These are phyloP conservation scores for Trissolcus brochymenae DNA, from an alignment of 2,888 invertebrate genomes.

Conservation along the genomic window DNA sequence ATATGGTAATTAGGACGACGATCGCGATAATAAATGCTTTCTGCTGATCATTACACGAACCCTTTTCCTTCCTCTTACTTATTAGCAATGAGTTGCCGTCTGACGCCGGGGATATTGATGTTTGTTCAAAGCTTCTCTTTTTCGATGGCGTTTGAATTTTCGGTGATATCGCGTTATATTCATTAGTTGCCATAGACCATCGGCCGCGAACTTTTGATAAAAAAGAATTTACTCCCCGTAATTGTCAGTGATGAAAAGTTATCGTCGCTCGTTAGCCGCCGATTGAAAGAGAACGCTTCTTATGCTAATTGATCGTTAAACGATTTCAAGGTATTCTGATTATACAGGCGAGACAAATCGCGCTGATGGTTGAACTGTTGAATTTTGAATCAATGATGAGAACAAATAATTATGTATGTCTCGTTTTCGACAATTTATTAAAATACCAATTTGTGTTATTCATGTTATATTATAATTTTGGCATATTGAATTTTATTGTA, in stretches of 20 bases:
- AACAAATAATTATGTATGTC: no score
- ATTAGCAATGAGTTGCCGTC: slow-evolving; percentile 56
- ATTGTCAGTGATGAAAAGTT: slow-evolving; percentile 38
- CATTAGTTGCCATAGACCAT: no score
- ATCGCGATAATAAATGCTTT: slow-evolving; percentile 60
- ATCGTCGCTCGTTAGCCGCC: slow-evolving; percentile 13
- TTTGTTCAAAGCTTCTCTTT: slow-evolving; percentile 45
- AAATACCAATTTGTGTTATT: no score
- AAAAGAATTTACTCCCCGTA: slow-evolving; percentile 14
- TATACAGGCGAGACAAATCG: neutral
- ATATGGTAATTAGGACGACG: slow-evolving; percentile 63
- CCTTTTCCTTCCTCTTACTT: slow-evolving; percentile 32
- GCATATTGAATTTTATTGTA: no score
- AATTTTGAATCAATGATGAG: no score
- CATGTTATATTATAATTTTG: no score
- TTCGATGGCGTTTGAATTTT: slow-evolving; percentile 23
- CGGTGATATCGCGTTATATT: slow-evolving; percentile 7
- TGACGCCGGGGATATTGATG: slow-evolving; percentile 34
- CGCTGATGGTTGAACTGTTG: no score
- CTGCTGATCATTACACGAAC: slow-evolving; percentile 49
- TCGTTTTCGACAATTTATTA: no score
- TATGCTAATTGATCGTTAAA: slow-evolving; percentile 25
- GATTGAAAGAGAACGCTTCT: slow-evolving; percentile 7
- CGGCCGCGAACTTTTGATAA: neutral
- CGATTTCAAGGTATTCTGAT: slow-evolving; percentile 12